Evolutionary conservation across 2,113 vertebrate genomes (phyloP), one percentile per base, ranked within the genome.

Genomic region (Pitta sordida): DNA sequence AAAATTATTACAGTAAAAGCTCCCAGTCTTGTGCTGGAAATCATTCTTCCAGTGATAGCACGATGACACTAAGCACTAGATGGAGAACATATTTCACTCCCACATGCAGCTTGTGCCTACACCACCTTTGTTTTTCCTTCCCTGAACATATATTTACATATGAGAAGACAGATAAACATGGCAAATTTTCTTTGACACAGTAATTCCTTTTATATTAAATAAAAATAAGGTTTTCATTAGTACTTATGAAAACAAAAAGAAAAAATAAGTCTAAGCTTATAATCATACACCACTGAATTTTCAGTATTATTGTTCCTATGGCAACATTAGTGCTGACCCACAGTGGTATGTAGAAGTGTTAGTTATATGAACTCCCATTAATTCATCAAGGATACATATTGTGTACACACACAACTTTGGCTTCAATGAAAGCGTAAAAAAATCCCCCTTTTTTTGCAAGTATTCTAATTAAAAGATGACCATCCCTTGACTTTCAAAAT

Each of bases 71-170:
- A 80, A 90, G 88, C 87, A 86, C 52, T 90, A 80, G 81, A 82
- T 77, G 49, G 41, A 91, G 64, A 93, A 90, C 56, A 67, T 60
- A 91, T 88, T 93, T 95, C 91, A 93, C 82, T 95, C 90, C 82
- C 76, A 86, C 87, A 14, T 32, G 29, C 48, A 14, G 75, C 48
- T 74, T 83, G 20, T 86, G 59, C 1, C 0, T 81, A 83, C 24
- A 68, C 46, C 58, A 82, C 46, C 84, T 70, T 65, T 48, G 41
- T 58, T 63, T 92, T 64, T 68, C 43, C 69, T 36, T 83, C 59
- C 59, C 65, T 65, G 18, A 83, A 37, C n/a, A 64, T 26, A 82
- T 4, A 43, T 90, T 87, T 90, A 62, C 75, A 59, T 90, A 76
- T 3, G 2, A 82, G 36, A 82, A 56, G 46, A 80, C n/a, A 65